Percentiles rank a stretch among this genome's conserved stretches.
Conservation (phyloP, 1,140 invertebrate genomes). For the Anastatus disparis region DNA sequence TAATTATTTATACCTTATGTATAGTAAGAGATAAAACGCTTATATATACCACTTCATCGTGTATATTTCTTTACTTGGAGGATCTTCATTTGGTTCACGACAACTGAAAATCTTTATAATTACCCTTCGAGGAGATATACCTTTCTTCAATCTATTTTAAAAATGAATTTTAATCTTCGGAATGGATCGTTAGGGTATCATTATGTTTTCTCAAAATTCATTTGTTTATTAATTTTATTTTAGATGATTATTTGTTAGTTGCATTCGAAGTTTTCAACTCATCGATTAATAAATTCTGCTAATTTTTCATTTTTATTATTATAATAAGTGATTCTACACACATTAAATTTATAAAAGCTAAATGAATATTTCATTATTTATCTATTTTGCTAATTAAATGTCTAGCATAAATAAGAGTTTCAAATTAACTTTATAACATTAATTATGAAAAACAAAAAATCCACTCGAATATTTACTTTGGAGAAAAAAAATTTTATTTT, state of each 20-base stretch:
- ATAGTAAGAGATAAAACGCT: slow-evolving; percentile 6
- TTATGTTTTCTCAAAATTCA: background rate
- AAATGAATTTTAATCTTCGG: background rate
- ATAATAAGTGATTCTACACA: too few relatives aligned
- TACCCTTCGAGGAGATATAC: background rate
- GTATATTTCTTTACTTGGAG: too few relatives aligned
- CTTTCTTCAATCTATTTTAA: background rate
- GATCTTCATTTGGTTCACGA: background rate
- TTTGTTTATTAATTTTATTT: background rate
- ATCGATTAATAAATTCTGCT: too few relatives aligned
- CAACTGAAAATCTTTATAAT: background rate
- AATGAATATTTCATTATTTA: background rate
- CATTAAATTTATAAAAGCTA: background rate
- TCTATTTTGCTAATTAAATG: background rate
- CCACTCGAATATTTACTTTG: too few relatives aligned
- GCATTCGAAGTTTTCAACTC: too few relatives aligned
- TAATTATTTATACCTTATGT: slow-evolving; percentile 17
- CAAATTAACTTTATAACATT: too few relatives aligned
- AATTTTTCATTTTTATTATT: too few relatives aligned
- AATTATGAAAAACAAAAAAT: too few relatives aligned
- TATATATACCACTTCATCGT: background rate
- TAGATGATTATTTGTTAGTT: too few relatives aligned
- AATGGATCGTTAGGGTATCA: too few relatives aligned
- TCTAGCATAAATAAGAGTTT: too few relatives aligned
- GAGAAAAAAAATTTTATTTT: too few relatives aligned